Base-by-base conservation (phyloP, 2,797 vertebrate genomes). In the Enoplosus armatus region DNA sequence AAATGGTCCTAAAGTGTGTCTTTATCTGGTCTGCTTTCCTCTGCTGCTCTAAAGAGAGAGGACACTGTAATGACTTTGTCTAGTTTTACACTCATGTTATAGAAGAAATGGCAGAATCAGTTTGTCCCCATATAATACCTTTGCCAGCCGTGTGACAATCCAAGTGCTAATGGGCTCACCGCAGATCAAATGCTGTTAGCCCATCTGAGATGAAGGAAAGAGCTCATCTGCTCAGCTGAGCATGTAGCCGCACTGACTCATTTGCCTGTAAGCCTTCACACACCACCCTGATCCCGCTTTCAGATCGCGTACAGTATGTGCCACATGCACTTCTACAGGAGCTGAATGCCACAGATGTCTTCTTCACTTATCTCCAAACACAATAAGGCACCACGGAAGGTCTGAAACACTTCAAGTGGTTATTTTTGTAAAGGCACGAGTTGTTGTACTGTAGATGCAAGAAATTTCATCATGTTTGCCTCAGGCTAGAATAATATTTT, bases 241-340 rank as follows among this genome's bases (percentile, higher is more conserved):
- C 84, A 81, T 82, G 84, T 76, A 66, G 86, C 90, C 77, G 72
- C 77, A 55, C 71, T 91, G 85, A 91, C 67, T 91, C 90, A 89
- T 85, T 85, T 78, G 62, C 80, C 77, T 81, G 70, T 70, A 60
- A 79, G 72, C 72, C 27, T 89, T 87, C 77, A 68, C 59, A 72
- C 75, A 72, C 77, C 71, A 73, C 50, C 77, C 43, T 72, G 56
- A 80, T 75, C 82, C 90, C 65, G 26, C 77, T 77, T 72, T 82
- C 71, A 77, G 27, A 70, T 2, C 26, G 61, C 59, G 78, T 51
- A 39, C 58, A 60, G 27, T 61, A 51, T 51, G 27, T 73, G 65
- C 67, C 54, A 51, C 75, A 69, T 33, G 65, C 45, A 60, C 39
- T 33, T 77, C 63, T 60, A 41, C 66, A 15, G 50, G 75, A 78